Evolutionary conservation across 2,113 vertebrate genomes (phyloP).

Genomic region (Vulpes vulpes): DNA sequence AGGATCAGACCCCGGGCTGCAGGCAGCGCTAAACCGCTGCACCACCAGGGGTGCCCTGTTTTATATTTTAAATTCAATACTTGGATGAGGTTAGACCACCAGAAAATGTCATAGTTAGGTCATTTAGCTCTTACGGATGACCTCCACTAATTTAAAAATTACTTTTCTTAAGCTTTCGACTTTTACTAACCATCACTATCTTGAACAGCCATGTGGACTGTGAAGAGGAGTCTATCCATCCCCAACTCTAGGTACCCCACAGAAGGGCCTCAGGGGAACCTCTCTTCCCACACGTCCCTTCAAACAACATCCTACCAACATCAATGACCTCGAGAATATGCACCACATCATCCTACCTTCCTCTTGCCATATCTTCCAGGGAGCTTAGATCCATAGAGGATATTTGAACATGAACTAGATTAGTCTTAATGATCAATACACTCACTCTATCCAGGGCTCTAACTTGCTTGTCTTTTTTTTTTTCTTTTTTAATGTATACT

Average conservation of each 20-base stretch:
- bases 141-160: slow-evolving; percentile 14
- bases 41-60: not conserved
- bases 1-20: too few relatives aligned
- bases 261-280: not conserved
- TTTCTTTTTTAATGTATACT: not conserved
- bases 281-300: not conserved
- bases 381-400: not conserved
- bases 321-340: not conserved
- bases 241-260: not conserved
- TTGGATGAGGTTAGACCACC: not conserved
- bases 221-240: not conserved
- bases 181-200: not conserved
- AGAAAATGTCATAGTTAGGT: slow-evolving; percentile 27
- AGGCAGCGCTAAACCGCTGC: too few relatives aligned
- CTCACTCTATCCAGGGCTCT: not conserved
- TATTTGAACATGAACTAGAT: not conserved
- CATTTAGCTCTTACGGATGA: slow-evolving; percentile 18
- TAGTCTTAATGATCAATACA: slow-evolving; percentile 6
- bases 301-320: not conserved
- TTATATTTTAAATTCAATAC: slow-evolving; percentile 61
- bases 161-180: not conserved
- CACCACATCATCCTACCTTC: not conserved
- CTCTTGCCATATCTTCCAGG: not conserved
- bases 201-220: not conserved
- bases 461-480: not conserved